A percentile compares a stretch with the other conserved stretches of the same genome.
These are phyloP conservation scores for Ceraclea dissimilis DNA, from an alignment of 2,888 invertebrate genomes.

Conservation along the genomic window DNA sequence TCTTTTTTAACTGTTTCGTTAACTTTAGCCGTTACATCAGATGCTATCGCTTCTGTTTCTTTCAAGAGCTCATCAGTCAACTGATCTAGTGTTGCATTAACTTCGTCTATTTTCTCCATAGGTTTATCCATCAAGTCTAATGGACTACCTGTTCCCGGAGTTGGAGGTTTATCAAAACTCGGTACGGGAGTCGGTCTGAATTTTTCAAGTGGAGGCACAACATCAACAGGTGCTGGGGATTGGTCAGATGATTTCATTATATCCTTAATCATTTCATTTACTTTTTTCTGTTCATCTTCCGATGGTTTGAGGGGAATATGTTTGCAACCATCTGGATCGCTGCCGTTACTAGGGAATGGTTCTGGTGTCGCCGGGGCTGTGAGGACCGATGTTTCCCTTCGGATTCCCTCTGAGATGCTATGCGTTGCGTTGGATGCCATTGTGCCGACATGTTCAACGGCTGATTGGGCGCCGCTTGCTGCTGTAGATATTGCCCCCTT, in stretches of 20 bases:
- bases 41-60: constrained; percentile 19
- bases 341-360: constrained; percentile 1
- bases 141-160: constrained; percentile 16
- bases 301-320: constrained; percentile 18
- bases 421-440: constrained; percentile 9
- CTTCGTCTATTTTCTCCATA: constrained; percentile 24
- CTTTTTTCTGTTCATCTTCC: constrained; percentile 8
- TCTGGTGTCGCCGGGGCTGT: constrained; percentile 5
- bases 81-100: constrained; percentile 16
- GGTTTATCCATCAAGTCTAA: constrained; percentile 20
- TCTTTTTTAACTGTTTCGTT: constrained; percentile 6
- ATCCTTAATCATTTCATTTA: constrained; percentile 12
- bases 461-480: constrained; percentile 14
- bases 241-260: constrained; percentile 9
- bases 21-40: constrained; percentile 9
- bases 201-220: constrained; percentile 13
- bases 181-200: constrained; percentile 25
- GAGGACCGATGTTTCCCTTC: constrained; percentile 9
- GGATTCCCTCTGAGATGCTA: constrained; percentile 7
- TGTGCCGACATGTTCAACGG: constrained; percentile 8
- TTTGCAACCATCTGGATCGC: constrained; percentile 10
- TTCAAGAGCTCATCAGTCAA: constrained; percentile 22
- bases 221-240: constrained; percentile 6
- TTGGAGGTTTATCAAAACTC: constrained; percentile 25
- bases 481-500: constrained; percentile 20